phyloP scores from a whole-genome alignment of 2,797 vertebrate species.

The Acanthurus leucopareius region DNA sequence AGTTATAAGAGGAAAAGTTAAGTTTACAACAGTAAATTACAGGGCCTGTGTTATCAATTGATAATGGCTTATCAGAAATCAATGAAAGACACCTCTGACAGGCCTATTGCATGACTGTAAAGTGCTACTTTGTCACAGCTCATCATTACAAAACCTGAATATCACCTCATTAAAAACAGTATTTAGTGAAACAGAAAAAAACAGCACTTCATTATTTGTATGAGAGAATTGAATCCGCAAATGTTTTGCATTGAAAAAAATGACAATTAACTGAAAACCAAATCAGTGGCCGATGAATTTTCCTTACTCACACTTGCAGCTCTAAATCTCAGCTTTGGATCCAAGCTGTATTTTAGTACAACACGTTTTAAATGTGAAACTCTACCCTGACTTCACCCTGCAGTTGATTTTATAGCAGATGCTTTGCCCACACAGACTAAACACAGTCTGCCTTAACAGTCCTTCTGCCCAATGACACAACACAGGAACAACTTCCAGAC shows the following conservation, averaged over 20 bases:
- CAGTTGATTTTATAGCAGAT: not conserved
- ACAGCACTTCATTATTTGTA: not conserved
- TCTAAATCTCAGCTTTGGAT: not conserved
- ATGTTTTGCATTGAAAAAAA: not conserved
- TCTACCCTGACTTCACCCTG: not conserved
- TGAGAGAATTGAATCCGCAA: not conserved
- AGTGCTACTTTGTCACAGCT: not conserved
- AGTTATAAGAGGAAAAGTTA: not conserved
- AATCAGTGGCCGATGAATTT: not conserved
- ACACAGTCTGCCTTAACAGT: conserved; percentile 2
- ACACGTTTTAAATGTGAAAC: not conserved
- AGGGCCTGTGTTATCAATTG: not conserved
- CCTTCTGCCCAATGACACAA: not conserved
- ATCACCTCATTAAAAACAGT: not conserved
- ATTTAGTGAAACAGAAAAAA: no score
- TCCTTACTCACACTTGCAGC: not conserved
- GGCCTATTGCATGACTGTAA: not conserved
- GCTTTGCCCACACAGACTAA: not conserved
- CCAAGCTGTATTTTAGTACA: no score
- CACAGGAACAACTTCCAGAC: conserved; percentile 26
- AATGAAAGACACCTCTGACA: not conserved
- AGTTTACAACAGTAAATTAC: not conserved
- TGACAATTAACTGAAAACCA: not conserved
- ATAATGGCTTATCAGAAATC: not conserved
- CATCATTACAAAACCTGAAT: not conserved